Evolutionary conservation across 2,888 invertebrate species (phyloP).

Genomic region (Lampropteryx suffumata): DNA sequence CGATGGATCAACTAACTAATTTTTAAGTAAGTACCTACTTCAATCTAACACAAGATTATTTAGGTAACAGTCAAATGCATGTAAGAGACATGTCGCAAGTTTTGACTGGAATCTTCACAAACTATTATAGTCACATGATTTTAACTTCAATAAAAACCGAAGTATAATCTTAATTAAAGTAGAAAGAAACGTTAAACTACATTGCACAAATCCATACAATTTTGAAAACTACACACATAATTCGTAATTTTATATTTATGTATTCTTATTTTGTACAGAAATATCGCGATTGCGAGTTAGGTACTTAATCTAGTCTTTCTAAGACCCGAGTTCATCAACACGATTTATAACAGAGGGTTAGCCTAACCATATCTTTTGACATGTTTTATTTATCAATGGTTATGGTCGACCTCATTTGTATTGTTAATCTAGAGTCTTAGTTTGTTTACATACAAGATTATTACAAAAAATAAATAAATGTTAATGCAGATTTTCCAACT

Average conservation of each 20-base stretch:
- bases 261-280: conserved; percentile 20
- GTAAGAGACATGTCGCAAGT: too few species aligned
- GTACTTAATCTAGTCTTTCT: not conserved
- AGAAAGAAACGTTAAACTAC: conserved; percentile 43
- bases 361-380: too few species aligned
- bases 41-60: not conserved
- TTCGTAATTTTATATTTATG: not conserved
- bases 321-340: conserved; percentile 1
- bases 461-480: conserved; percentile 24
- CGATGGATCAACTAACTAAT: conserved; percentile 6
- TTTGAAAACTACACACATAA: conserved; percentile 25
- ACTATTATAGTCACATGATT: too few species aligned
- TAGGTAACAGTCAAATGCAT: too few species aligned
- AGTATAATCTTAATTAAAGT: not conserved
- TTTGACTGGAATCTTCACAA: too few species aligned
- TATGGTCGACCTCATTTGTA: not conserved
- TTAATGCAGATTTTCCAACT: conserved; percentile 16
- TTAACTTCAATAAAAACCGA: too few species aligned
- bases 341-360: not conserved
- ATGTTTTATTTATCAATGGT: not conserved
- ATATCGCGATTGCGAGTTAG: conserved; percentile 1
- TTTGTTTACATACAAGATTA: conserved; percentile 10
- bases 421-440: conserved; percentile 4
- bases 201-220: conserved; percentile 68
- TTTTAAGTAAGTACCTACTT: not conserved